Evolutionary conservation across 1,140 invertebrate genomes (phyloP).

Genomic region (Drosophila kikkawai): DNA sequence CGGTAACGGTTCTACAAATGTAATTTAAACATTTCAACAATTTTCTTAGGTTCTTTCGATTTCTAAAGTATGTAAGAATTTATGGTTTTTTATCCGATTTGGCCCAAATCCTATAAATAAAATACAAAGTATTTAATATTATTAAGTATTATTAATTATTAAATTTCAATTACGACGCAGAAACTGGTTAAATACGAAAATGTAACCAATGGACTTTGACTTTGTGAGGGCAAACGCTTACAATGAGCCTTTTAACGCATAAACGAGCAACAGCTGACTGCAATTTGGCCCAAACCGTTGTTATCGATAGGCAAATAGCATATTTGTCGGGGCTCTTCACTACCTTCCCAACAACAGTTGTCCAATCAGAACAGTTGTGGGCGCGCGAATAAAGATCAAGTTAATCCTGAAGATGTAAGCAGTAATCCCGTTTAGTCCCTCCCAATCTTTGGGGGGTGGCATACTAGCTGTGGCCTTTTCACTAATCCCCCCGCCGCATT

Average conservation of each 20-base stretch:
- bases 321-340: not conserved
- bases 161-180: slow-evolving; percentile 1
- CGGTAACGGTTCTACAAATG: too few species aligned
- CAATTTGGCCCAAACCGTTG: not conserved
- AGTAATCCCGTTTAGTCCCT: not conserved
- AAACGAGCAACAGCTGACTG: slow-evolving; percentile 34
- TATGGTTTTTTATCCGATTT: not conserved
- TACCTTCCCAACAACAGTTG: slow-evolving; percentile 10
- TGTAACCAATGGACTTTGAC: not conserved
- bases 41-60: too few species aligned
- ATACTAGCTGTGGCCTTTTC: not conserved
- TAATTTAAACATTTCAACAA: too few species aligned
- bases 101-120: not conserved
- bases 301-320: slow-evolving; percentile 26
- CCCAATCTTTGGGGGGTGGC: not conserved
- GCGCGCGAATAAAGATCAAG: slow-evolving; percentile 12
- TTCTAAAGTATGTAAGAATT: too few species aligned
- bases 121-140: not conserved
- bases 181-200: not conserved
- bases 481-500: slow-evolving; percentile 26
- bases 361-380: slow-evolving; percentile 44
- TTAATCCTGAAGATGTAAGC: slow-evolving; percentile 29
- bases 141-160: too few species aligned
- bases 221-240: slow-evolving; percentile 3
- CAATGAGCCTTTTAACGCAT: slow-evolving; percentile 5